Base-by-base conservation (phyloP, 92 coral and sea anemone genomes). In the Paramuricea clavata region DNA sequence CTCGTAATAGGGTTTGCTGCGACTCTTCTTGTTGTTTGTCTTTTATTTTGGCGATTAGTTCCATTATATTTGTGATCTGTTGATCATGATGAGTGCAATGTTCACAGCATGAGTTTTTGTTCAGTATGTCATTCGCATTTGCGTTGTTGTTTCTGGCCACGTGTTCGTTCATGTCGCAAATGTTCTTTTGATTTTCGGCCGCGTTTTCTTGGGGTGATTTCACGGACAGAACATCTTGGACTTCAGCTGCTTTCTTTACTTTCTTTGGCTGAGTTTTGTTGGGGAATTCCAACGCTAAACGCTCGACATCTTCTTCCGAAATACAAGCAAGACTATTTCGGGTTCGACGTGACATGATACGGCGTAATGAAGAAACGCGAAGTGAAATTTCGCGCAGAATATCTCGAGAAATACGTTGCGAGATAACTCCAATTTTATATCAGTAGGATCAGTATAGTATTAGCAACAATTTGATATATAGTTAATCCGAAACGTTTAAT, bases 291-390 rank as follows among this genome's bases (percentile, higher is more conserved):
- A 64, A 64, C 1, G 16, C 72, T 2, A 64, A 64, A 11, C 39
- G 30, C 33, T 64, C 34, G 16, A 64, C 6, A 64, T 64, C 72
- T 64, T 3, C 19, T 26, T 64, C 72, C 72, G 72, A 64, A 21
- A 64, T 3, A 25, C 6, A 64, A 64, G 72, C 30, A 2, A 64
- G 30, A 26, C 32, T 64, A 64, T 64, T 64, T 64, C 16, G 3
- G 72, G 72, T 64, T 2, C 33, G 72, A 25, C 72, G 72, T 2
- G 72, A 64, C 72, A 64, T 64, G 15, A 11, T 25, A 19, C 59
- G 11, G 19, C 59, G 11, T 13, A 50, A 4, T 2, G 59, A 39
- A 39, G 44, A 39, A 39, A 39, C 5, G n/a, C n/a, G n/a, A n/a
- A n/a, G n/a, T n/a, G n/a, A 42, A 42, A 42, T 42, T 42, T 16